phyloP scores from a whole-genome alignment of 2,888 invertebrate species.

The Scotopteryx bipunctaria region DNA sequence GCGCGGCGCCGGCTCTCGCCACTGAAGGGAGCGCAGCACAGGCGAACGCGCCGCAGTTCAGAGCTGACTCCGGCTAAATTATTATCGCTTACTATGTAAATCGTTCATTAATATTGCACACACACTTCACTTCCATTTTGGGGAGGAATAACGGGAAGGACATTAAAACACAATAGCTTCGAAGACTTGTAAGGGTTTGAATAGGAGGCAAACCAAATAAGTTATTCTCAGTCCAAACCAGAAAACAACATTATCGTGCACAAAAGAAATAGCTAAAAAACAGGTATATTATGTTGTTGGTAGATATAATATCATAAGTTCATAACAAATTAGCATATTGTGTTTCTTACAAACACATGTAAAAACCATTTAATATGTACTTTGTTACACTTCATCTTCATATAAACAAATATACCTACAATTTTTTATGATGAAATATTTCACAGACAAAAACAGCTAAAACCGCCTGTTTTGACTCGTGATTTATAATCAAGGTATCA shows the following conservation, averaged over 20 bases:
- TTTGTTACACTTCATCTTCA: no score
- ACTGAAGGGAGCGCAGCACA: slow-evolving; percentile 69
- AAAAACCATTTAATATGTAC: no score
- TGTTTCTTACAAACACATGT: no score
- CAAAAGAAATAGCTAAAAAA: slow-evolving; percentile 12
- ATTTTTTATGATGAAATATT: no score
- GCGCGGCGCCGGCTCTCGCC: slow-evolving; percentile 61
- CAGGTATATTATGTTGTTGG: not conserved
- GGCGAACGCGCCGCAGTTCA: slow-evolving; percentile 53
- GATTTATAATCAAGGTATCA: not conserved
- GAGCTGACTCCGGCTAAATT: slow-evolving; percentile 62
- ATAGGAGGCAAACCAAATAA: slow-evolving; percentile 52
- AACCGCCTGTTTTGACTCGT: no score
- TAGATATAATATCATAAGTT: no score
- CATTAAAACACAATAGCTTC: slow-evolving; percentile 65
- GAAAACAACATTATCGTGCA: slow-evolving; percentile 35
- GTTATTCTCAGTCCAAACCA: slow-evolving; percentile 36
- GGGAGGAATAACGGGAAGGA: slow-evolving; percentile 72
- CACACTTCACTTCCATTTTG: slow-evolving; percentile 66
- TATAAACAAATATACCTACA: no score
- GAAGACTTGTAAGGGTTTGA: slow-evolving; percentile 55
- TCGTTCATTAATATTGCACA: slow-evolving; percentile 78
- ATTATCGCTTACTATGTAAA: slow-evolving; percentile 70
- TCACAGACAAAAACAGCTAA: no score
- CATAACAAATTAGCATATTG: not conserved